Evolutionary conservation across 2,888 invertebrate genomes (phyloP), one percentile per base, ranked within the genome.

Genomic region (Acleris sparsana): DNA sequence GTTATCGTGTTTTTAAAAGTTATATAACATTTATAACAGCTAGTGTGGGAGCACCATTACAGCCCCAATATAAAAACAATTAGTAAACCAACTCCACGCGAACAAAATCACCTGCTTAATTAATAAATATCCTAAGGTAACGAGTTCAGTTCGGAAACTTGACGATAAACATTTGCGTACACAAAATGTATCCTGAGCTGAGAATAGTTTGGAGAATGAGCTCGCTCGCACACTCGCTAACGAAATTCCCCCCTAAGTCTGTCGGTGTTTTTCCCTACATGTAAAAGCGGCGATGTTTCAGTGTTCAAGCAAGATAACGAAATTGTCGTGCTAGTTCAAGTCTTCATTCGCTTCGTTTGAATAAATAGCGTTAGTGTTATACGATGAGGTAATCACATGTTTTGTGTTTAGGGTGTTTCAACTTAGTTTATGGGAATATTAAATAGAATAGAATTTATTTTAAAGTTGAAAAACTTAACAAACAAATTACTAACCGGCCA

Each of bases 251-350:
- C 20, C 55, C 25, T 29, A 53, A 53, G 53, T 52, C 56, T 39
- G 59, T 59, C 63, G 25, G 52, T 57, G 63, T 67, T 67, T 69
- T 69, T 62, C 65, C 56, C 46, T n/a, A 29, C 56, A 20, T 48
- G 33, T 49, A 53, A 48, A 63, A 55, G 48, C 61, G 58, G 62
- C 53, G 74, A 76, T 75, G 73, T 74, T 77, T 78, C 77, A 70
- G 71, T 66, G 73, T 72, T 70, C 71, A 72, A 71, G 61, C 75
- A 77, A 78, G 78, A 76, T 82, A 82, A 80, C 76, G 71, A 70
- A 77, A 75, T 82, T 81, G 43, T 82, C 71, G 61, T 65, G 63
- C 71, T 66, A 68, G 72, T 67, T 70, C 68, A 57, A 62, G 66
- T 69, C 71, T 46, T 17, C 9, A 46, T 57, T 57, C 44, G 25